phyloP scores from a whole-genome alignment of 2,797 vertebrate genomes.

The Arrhamphus sclerolepis region DNA sequence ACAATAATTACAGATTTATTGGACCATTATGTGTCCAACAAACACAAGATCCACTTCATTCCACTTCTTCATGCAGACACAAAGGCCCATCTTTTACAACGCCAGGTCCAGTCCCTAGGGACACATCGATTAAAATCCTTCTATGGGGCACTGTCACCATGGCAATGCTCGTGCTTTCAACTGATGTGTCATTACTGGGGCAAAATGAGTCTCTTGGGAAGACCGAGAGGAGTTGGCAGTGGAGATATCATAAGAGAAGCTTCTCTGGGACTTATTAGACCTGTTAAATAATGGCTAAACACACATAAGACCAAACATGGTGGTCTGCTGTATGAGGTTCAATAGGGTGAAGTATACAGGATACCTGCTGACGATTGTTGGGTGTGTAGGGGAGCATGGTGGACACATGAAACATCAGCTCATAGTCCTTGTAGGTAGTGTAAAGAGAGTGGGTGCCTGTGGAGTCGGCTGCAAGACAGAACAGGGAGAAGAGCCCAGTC shows the following conservation, averaged over 20 bases:
- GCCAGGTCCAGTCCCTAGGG: conserved; percentile 42
- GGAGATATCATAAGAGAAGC: conserved; percentile 55
- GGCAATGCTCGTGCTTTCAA: conserved; percentile 55
- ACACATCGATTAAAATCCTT: conserved; percentile 68
- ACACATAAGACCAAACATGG: conserved; percentile 14
- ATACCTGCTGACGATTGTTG: conserved; percentile 94
- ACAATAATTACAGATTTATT: conserved; percentile 46
- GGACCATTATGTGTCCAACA: conserved; percentile 36
- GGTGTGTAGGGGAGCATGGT: conserved; percentile 96
- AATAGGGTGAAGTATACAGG: neutral
- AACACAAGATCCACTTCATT: conserved; percentile 61
- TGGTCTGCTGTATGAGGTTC: conserved; percentile 15
- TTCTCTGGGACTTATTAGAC: conserved; percentile 52
- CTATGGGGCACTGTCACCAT: conserved; percentile 59
- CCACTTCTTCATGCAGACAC: conserved; percentile 52
- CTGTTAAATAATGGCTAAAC: conserved; percentile 25
- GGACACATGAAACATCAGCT: conserved; percentile 98
- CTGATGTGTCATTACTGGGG: conserved; percentile 62
- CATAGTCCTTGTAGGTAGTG: conserved; percentile 98
- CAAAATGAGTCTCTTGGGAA: conserved; percentile 58
- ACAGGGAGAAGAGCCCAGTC: conserved; percentile 4
- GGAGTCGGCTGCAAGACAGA: conserved; percentile 89
- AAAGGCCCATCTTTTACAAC: conserved; percentile 47
- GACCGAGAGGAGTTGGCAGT: conserved; percentile 52
- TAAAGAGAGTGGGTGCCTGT: conserved; percentile 97